Percentiles rank a stretch among this genome's conserved stretches.
phyloP scores from a whole-genome alignment of 2,888 invertebrate genomes.

The Eilema depressum region DNA sequence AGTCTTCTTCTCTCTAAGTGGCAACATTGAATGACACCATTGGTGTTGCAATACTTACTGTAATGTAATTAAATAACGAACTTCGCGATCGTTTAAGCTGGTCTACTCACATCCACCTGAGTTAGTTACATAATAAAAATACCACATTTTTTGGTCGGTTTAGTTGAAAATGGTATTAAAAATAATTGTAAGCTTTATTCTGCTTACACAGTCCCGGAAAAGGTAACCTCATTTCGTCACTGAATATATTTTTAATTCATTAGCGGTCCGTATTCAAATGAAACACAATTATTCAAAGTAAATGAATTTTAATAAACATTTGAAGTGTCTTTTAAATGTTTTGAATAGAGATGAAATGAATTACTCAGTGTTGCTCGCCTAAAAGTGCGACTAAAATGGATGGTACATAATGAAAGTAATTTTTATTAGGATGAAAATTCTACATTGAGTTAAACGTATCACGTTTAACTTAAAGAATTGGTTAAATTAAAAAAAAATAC shows the following conservation, averaged over 20 bases:
- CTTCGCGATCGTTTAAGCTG: too few relatives aligned
- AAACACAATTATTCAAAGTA: constrained; percentile 35
- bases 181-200: constrained; percentile 13
- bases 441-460: too few relatives aligned
- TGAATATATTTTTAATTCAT: constrained; percentile 40
- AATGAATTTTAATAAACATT: constrained; percentile 40
- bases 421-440: background rate
- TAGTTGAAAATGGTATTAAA: background rate
- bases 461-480: too few relatives aligned
- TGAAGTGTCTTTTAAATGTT: constrained; percentile 26
- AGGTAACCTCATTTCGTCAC: background rate
- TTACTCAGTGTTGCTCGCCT: background rate
- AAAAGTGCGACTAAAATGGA: background rate
- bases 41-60: too few relatives aligned
- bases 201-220: background rate
- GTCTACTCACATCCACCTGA: background rate
- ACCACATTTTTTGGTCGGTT: background rate
- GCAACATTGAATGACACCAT: too few relatives aligned
- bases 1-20: too few relatives aligned
- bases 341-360: constrained; percentile 7
- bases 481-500: too few relatives aligned
- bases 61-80: too few relatives aligned
- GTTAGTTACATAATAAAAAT: background rate
- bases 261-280: constrained; percentile 22
- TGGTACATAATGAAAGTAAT: background rate